Base-by-base conservation (phyloP, 2,113 vertebrate genomes). In the Elephantulus edwardii region DNA sequence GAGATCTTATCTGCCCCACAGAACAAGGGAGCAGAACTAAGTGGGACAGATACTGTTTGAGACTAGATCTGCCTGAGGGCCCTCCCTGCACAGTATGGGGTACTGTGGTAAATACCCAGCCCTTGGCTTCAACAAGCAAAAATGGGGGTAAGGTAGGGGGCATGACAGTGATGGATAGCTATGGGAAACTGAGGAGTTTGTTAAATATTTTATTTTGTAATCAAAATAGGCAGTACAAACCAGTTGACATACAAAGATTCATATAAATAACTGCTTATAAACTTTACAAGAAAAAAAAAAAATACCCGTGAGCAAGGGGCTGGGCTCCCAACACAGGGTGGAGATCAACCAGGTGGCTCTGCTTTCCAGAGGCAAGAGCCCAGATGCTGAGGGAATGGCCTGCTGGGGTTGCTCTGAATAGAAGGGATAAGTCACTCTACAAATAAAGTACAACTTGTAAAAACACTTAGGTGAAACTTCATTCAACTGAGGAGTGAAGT, bases 181-280 rank as follows among this genome's bases (percentile, higher is more conserved):
- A 83, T 10, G 17, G 81, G 35, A 95, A 89, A 92, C 89, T 0
- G 19, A 91, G 35, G 38, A 33, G 52, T 92, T 52, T 88, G 88
- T 91, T 95, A 92, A 93, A 90, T 78, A 72, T 72, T 97, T 97
- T 97, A 97, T 97, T 98, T 91, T 92, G 82, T 68, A 95, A 42
- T 93, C 90, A 92, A 97, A 97, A 96, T 6, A 91, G 22, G 74
- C 92, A 33, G 48, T 97, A 97, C 96, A 97, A 97, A 97, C 89
- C 64, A 71, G 66, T 0, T 77, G 76, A 80, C 4, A 93, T 97
- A 94, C 93, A 52, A 54, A 60, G 78, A 84, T 24, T 5, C 88
- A 91, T 44, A 75, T 74, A 94, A 71, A 96, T 48, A 93, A 95
- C 70, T 66, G 82, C 38, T 91, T 96, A 96, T 89, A 95, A 19